A percentile compares a stretch with the other conserved stretches of the same genome.
Conservation (phyloP, 2,113 vertebrate species). For the Forbesichthys papilliferus region DNA sequence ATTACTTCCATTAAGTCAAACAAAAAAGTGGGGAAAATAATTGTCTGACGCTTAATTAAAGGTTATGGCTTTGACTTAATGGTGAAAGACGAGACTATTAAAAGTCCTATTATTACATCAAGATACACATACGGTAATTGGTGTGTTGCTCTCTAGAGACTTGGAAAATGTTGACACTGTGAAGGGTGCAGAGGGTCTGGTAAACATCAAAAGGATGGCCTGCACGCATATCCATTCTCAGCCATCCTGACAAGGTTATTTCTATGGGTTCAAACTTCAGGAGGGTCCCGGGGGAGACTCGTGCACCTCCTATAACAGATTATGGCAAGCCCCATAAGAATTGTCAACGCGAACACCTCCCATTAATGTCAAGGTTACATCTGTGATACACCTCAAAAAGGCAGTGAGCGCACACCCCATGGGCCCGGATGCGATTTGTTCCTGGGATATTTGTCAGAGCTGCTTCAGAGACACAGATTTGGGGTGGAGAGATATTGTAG, state of each 20-base stretch:
- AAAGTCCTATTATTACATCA: slow-evolving; percentile 73
- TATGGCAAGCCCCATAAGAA: slow-evolving; percentile 53
- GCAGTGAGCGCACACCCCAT: slow-evolving; percentile 47
- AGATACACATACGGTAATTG: slow-evolving; percentile 65
- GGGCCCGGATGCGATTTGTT: slow-evolving; percentile 58
- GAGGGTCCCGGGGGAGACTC: slow-evolving; percentile 44
- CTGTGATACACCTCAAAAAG: slow-evolving; percentile 55
- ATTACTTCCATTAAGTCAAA: slow-evolving; percentile 70
- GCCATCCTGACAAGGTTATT: slow-evolving; percentile 62
- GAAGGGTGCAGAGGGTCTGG: slow-evolving; percentile 48
- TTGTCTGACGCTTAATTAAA: slow-evolving; percentile 74
- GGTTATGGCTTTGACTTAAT: slow-evolving; percentile 72
- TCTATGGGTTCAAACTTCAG: slow-evolving; percentile 45
- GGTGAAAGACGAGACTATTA: slow-evolving; percentile 79
- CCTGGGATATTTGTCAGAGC: slow-evolving; percentile 33
- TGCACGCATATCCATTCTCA: slow-evolving; percentile 25
- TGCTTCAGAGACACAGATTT: slow-evolving; percentile 17
- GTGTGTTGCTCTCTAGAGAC: slow-evolving; percentile 54
- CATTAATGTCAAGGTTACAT: slow-evolving; percentile 69
- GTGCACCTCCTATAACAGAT: slow-evolving; percentile 59
- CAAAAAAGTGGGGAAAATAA: slow-evolving; percentile 67
- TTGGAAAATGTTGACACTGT: slow-evolving; percentile 39
- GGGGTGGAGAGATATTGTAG: background rate
- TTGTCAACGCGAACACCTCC: slow-evolving; percentile 57
- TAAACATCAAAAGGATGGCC: slow-evolving; percentile 54